Base-by-base conservation (phyloP, 2,113 vertebrate genomes). In the Mellivora capensis region DNA sequence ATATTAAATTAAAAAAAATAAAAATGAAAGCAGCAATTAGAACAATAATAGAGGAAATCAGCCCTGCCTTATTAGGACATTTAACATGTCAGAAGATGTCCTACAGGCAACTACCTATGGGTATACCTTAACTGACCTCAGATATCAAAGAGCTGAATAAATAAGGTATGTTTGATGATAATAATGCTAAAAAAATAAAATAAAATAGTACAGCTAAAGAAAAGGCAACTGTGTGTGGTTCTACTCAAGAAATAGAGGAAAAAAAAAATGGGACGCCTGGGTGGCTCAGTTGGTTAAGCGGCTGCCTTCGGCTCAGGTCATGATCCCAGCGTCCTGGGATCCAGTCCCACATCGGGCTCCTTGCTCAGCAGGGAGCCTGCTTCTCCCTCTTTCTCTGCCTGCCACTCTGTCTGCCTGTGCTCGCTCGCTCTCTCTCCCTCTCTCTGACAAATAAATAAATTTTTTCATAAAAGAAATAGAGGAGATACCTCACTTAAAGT, bases 11-110 rank as follows among this genome's bases (percentile, higher is more conserved):
- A 54, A 57, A 57, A 54, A 57, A 21, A 57, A 57, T 96, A 90
- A 94, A 85, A 95, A 62, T 47, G 37, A 31, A 94, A 96, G 84
- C 7, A 92, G 10, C 14, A 95, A 44, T 80, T 87, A 96, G 17
- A 91, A 89, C 74, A 74, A 91, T 72, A 82, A 95, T 59, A 82
- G 52, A 69, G 57, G 57, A 84, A 89, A 54, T 74, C 79, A 74
- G 69, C 4, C 29, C n/a, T 74, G 44, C 27, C 21, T 74, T 44
- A 29, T 10, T 42, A 95, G 13, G 23, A 7, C n/a, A 87, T 27
- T 80, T 20, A 42, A 37, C 21, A 23, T 9, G 25, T 91, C 47
- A 84, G 42, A 69, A 86, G 67, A 83, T 37, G 31, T 72, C 61
- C 86, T 64, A 20, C 14, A 31, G 47, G 47, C 42, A 77, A 52